phyloP scores from a whole-genome alignment of 2,888 invertebrate species.

The Pinctada fucata region DNA sequence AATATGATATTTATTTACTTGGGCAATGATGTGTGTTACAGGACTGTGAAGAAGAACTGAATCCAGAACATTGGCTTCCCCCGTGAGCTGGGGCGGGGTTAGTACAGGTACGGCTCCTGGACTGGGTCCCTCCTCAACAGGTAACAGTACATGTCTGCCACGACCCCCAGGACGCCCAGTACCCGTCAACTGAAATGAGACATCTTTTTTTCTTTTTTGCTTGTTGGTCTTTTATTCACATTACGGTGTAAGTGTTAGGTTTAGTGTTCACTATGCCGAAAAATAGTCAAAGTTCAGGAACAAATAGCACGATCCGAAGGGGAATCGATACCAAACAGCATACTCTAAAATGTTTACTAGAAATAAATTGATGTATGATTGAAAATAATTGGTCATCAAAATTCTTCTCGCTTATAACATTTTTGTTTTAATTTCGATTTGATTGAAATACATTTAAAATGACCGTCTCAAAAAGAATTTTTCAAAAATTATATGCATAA shows the following conservation, averaged over 20 bases:
- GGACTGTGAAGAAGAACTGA: not conserved
- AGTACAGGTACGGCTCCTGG: conserved; percentile 14
- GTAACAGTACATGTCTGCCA: conserved; percentile 16
- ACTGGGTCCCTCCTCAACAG: conserved; percentile 24
- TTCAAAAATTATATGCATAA: too few relatives aligned
- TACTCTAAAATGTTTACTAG: too few relatives aligned
- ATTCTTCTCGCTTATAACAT: too few relatives aligned
- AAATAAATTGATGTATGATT: too few relatives aligned
- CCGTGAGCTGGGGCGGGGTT: conserved; percentile 16
- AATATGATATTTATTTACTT: not conserved
- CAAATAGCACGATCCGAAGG: too few relatives aligned
- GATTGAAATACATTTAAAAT: too few relatives aligned
- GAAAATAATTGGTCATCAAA: too few relatives aligned
- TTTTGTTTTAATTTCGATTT: too few relatives aligned
- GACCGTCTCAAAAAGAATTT: too few relatives aligned
- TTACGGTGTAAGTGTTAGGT: not conserved
- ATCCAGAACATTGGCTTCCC: conserved; percentile 14
- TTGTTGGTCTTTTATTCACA: not conserved
- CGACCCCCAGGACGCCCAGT: conserved; percentile 8
- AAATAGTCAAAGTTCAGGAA: too few relatives aligned
- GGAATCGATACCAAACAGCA: too few relatives aligned
- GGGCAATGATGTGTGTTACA: conserved; percentile 27
- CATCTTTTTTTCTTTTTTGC: not conserved
- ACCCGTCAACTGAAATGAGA: conserved; percentile 18
- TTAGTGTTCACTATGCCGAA: not conserved